These are phyloP conservation scores for Brachypalpus laphriformis DNA, from an alignment of 2,888 invertebrate species.

Conservation along the genomic window DNA sequence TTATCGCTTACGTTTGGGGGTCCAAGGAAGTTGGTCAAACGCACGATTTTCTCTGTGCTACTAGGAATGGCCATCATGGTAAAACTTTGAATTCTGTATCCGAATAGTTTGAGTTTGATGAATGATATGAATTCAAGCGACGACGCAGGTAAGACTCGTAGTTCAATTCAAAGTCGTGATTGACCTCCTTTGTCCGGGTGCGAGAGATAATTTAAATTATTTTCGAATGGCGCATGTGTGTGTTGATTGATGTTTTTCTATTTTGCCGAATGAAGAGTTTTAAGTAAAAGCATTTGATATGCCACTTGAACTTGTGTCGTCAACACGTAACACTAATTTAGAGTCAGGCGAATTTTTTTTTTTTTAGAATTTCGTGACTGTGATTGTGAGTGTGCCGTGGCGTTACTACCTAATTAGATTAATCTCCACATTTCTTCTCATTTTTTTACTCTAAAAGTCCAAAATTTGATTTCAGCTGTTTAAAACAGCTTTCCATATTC, in stretches of 20 bases:
- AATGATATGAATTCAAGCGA: slow-evolving; percentile 55
- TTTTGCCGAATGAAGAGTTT: background rate
- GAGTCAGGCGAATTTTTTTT: background rate
- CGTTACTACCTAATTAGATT: too few relatives aligned
- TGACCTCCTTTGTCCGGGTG: slow-evolving; percentile 51
- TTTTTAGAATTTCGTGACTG: background rate
- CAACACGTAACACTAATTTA: background rate
- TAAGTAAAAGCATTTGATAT: background rate
- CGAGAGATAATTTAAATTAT: slow-evolving; percentile 46
- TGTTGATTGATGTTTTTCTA: slow-evolving; percentile 6
- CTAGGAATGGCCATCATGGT: slow-evolving; percentile 39
- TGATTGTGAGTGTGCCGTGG: background rate
- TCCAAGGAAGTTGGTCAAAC: slow-evolving; percentile 60
- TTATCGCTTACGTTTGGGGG: slow-evolving; percentile 57
- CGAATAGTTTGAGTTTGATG: slow-evolving; percentile 53
- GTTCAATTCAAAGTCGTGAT: slow-evolving; percentile 57
- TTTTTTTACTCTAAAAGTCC: too few relatives aligned
- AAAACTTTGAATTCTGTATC: slow-evolving; percentile 36
- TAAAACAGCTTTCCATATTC: too few relatives aligned
- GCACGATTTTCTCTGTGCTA: slow-evolving; percentile 42
- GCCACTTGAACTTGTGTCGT: slow-evolving; percentile 5
- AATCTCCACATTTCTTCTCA: too few relatives aligned
- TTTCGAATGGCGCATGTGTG: slow-evolving; percentile 32
- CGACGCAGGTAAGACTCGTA: slow-evolving; percentile 45
- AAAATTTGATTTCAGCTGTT: too few relatives aligned